Percentiles rank a stretch among this genome's conserved stretches.
Evolutionary conservation across 2,888 invertebrate genomes (phyloP).

Genomic region (Pristionchus exspectatus): DNA sequence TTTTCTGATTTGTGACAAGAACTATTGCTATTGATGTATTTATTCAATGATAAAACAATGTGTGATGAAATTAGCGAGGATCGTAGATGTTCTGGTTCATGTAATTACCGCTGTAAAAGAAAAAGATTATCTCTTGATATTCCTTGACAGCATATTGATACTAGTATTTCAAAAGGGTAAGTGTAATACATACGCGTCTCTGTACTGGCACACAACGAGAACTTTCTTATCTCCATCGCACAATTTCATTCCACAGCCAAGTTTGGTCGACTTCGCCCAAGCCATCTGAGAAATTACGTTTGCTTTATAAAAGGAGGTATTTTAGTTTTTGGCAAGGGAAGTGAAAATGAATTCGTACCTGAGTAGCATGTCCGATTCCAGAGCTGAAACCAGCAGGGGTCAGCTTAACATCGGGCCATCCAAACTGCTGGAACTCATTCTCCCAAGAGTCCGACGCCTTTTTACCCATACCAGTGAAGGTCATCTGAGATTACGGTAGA

Average conservation of each 20-base stretch:
- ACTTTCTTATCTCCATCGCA: conserved; percentile 39
- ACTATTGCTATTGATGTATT: too few relatives aligned
- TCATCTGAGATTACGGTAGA: background rate
- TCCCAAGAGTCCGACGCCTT: conserved; percentile 28
- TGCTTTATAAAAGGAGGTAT: too few relatives aligned
- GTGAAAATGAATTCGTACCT: background rate
- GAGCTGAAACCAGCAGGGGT: conserved; percentile 24
- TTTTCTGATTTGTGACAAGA: too few relatives aligned
- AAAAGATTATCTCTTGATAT: too few relatives aligned
- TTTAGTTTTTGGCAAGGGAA: too few relatives aligned
- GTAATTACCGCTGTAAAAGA: background rate
- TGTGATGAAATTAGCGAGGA: background rate
- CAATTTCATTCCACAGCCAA: conserved; percentile 25
- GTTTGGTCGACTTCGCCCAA: conserved; percentile 45
- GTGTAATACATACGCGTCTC: conserved; percentile 37
- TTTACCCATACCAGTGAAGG: conserved; percentile 27
- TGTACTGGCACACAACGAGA: conserved; percentile 44
- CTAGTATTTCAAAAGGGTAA: too few relatives aligned
- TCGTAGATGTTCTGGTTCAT: conserved; percentile 20
- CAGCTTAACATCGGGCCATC: conserved; percentile 39
- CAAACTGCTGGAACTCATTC: conserved; percentile 42
- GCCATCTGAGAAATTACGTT: background rate
- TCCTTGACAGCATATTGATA: too few relatives aligned
- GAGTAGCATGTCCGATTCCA: conserved; percentile 48
- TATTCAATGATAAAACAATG: too few relatives aligned